Evolutionary conservation across 1,140 invertebrate genomes (phyloP).

Genomic region (Lamellibrachia luymesi): DNA sequence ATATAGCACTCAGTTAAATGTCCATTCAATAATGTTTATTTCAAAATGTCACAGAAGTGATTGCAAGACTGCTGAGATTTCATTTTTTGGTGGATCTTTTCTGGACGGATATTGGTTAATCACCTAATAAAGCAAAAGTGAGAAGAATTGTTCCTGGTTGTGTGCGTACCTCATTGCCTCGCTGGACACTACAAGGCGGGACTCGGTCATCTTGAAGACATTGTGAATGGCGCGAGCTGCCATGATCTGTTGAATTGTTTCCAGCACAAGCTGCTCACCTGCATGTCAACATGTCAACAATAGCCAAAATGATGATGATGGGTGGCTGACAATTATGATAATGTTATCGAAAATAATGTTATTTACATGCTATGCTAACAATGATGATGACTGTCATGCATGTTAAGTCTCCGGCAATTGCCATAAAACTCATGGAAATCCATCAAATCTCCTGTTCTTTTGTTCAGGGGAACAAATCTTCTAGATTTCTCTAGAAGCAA

Average conservation of each 20-base stretch:
- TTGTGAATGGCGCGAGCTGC: conserved; percentile 60
- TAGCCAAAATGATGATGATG: not conserved
- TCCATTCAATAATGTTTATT: not conserved
- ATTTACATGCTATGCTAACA: not conserved
- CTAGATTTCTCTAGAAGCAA: too few relatives aligned
- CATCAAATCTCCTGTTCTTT: too few relatives aligned
- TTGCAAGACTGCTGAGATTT: not conserved
- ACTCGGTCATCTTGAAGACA: conserved; percentile 60
- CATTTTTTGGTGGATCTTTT: not conserved
- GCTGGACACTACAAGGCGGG: conserved; percentile 54
- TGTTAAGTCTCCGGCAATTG: too few relatives aligned
- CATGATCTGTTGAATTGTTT: conserved; percentile 60
- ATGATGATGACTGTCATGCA: not conserved
- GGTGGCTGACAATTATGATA: not conserved
- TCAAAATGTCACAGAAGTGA: not conserved
- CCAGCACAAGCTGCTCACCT: conserved; percentile 57
- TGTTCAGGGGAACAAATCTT: too few relatives aligned
- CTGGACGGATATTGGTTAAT: not conserved
- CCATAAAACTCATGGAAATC: too few relatives aligned
- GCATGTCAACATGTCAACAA: not conserved
- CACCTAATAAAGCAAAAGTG: not conserved
- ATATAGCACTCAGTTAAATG: not conserved
- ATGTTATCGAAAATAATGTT: not conserved
- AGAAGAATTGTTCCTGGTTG: not conserved
- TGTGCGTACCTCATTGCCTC: conserved; percentile 51